phyloP scores from a whole-genome alignment of 2,113 vertebrate genomes.

The Garra rufa region DNA sequence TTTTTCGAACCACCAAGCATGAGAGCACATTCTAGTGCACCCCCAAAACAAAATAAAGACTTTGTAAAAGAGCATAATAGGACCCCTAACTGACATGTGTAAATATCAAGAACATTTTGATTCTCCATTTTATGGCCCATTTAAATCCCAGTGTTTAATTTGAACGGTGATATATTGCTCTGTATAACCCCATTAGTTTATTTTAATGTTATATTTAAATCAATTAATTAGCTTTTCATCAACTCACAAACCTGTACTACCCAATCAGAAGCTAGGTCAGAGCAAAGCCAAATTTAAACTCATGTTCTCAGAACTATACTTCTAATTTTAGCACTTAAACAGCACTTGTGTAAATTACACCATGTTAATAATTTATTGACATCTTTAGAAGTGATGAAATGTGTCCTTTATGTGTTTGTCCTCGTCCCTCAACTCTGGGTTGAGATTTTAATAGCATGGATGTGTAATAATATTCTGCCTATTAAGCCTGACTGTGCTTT shows the following conservation, averaged over 20 bases:
- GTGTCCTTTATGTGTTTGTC: constrained; percentile 27
- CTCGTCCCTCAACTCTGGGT: constrained; percentile 8
- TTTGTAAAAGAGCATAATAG: too few relatives aligned
- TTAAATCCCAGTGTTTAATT: too few relatives aligned
- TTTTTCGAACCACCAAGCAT: too few relatives aligned
- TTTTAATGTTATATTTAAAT: neutral
- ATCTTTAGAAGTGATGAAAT: constrained; percentile 5
- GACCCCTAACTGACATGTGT: too few relatives aligned
- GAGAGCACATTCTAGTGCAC: too few relatives aligned
- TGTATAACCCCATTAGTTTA: neutral
- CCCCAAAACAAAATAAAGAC: too few relatives aligned
- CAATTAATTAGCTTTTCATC: neutral
- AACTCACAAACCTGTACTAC: neutral
- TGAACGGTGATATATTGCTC: too few relatives aligned
- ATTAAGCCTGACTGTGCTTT: constrained; percentile 61
- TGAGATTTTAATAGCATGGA: constrained; percentile 56
- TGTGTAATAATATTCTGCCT: constrained; percentile 65
- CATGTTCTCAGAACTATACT: neutral
- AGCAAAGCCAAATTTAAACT: neutral
- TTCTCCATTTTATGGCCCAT: too few relatives aligned
- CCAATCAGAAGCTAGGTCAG: neutral
- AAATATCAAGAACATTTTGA: too few relatives aligned
- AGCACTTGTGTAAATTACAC: neutral
- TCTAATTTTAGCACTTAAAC: neutral
- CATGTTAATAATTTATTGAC: constrained; percentile 2